Percentiles rank a stretch among this genome's conserved stretches.
Evolutionary conservation across 2,797 vertebrate species (phyloP).

Genomic region (Pterois miles): DNA sequence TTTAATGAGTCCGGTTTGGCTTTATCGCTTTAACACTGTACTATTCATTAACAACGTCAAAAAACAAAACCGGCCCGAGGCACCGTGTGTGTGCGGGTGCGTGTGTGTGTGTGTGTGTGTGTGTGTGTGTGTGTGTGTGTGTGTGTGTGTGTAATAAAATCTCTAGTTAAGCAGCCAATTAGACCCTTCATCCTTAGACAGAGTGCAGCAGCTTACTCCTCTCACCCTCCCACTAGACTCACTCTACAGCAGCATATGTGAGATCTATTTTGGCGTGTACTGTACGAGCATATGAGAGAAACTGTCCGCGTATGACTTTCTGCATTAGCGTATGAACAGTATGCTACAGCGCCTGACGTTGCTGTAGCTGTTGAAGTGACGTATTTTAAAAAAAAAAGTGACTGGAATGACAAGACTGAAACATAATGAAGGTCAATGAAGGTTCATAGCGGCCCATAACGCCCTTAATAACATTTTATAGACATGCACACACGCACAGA

Average conservation of each 20-base stretch:
- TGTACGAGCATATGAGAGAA: neutral
- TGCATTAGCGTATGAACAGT: neutral
- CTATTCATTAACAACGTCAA: conserved; percentile 66
- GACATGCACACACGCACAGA: conserved; percentile 5
- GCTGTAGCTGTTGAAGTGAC: conserved; percentile 43
- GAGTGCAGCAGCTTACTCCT: conserved; percentile 36
- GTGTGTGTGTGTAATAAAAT: conserved; percentile 40
- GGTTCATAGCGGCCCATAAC: conserved; percentile 41
- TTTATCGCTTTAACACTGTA: conserved; percentile 55
- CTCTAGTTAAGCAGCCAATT: conserved; percentile 63
- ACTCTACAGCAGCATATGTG: neutral
- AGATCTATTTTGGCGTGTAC: neutral
- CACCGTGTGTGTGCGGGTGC: conserved; percentile 1
- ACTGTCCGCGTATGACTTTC: neutral
- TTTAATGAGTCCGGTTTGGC: conserved; percentile 63
- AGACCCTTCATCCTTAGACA: conserved; percentile 47
- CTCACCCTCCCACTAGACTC: conserved; percentile 23
- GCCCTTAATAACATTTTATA: conserved; percentile 38
- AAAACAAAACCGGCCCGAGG: conserved; percentile 42
- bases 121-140: conserved; percentile 13
- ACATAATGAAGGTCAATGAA: conserved; percentile 66
- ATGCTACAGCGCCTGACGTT: conserved; percentile 22
- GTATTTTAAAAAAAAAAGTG: conserved; percentile 51
- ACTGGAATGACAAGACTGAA: conserved; percentile 32
- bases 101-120: conserved; percentile 1